Evolutionary conservation across 53 echinoderm and acorn worm genomes (phyloP).

Genomic region (Patiria pectinifera): DNA sequence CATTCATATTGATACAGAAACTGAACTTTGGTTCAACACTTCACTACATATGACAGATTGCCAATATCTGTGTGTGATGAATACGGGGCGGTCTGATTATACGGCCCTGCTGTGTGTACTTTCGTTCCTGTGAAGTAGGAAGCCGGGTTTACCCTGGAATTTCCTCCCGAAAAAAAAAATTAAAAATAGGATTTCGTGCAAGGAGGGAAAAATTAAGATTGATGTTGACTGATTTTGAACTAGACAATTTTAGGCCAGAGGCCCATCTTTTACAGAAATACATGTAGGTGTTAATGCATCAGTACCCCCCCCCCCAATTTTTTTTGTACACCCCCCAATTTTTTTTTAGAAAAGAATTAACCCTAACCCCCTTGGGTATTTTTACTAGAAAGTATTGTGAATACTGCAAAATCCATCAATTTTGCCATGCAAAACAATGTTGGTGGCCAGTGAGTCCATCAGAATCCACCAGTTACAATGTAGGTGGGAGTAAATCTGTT

Average conservation of each 20-base stretch:
- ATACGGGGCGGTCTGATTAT: neutral
- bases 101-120: neutral
- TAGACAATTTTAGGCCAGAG: neutral
- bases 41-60: neutral
- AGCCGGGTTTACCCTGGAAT: neutral
- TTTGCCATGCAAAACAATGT: no score
- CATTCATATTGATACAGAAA: neutral
- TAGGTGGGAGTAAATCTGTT: no score
- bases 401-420: no score
- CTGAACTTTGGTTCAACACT: neutral
- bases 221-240: neutral
- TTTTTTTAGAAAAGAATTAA: no score
- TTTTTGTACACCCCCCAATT: no score
- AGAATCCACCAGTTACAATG: no score
- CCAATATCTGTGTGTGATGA: neutral
- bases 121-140: neutral
- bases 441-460: no score
- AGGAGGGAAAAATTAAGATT: neutral
- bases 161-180: neutral
- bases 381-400: no score
- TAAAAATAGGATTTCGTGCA: neutral
- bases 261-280: no score
- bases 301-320: no score
- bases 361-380: no score
- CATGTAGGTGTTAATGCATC: no score